Conservation (phyloP, 2,113 vertebrate genomes). For the Sceloporus undulatus region DNA sequence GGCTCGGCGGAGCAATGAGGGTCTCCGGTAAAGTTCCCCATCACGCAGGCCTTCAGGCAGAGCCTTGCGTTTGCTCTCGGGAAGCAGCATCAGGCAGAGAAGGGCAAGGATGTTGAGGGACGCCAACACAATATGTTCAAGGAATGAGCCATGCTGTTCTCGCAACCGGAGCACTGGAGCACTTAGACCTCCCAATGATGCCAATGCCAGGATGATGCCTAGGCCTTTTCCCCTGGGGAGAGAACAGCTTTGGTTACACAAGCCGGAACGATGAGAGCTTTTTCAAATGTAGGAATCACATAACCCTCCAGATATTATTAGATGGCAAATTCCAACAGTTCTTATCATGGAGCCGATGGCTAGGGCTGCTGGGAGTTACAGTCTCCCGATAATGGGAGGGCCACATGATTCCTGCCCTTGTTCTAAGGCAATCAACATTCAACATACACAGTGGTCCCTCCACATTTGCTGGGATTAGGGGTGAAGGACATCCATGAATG, state of each 20-base stretch:
- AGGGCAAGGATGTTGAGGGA: slow-evolving; percentile 89
- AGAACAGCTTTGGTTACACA: not conserved
- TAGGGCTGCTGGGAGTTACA: too few relatives aligned
- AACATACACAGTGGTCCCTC: too few relatives aligned
- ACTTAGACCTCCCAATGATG: slow-evolving; percentile 87
- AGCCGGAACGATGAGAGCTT: not conserved
- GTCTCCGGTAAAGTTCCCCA: slow-evolving; percentile 87
- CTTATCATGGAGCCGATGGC: too few relatives aligned
- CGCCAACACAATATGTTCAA: slow-evolving; percentile 90
- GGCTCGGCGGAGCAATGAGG: slow-evolving; percentile 82
- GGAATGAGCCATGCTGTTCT: slow-evolving; percentile 90
- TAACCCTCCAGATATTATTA: too few relatives aligned
- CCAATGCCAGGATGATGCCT: slow-evolving; percentile 83
- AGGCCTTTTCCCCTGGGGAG: slow-evolving; percentile 81
- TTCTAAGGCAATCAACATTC: too few relatives aligned
- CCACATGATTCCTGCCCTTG: too few relatives aligned
- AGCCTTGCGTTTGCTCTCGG: slow-evolving; percentile 90
- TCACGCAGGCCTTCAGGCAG: slow-evolving; percentile 88
- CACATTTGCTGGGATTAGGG: too few relatives aligned
- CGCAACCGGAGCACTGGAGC: slow-evolving; percentile 88
- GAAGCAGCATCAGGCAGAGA: slow-evolving; percentile 91
- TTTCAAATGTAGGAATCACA: too few relatives aligned
- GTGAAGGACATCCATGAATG: too few relatives aligned
- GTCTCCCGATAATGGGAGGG: too few relatives aligned
- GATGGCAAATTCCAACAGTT: too few relatives aligned